Conservation (phyloP, 2,797 vertebrate genomes). For the Clarias platycephalus region DNA sequence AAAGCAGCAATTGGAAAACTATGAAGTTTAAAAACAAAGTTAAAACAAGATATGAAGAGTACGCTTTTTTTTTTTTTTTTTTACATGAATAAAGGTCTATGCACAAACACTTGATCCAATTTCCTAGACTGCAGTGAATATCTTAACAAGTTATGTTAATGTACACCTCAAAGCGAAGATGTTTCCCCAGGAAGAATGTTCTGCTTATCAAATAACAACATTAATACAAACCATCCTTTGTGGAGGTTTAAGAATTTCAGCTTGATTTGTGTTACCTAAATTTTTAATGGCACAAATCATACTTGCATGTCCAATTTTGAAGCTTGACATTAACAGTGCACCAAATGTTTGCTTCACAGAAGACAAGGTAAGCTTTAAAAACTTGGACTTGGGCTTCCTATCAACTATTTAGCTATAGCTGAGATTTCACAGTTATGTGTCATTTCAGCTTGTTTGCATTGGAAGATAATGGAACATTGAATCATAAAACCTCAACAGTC, state of each 20-base stretch:
- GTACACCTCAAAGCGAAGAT: not conserved
- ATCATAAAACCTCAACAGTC: conserved; percentile 41
- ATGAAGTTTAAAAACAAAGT: not conserved
- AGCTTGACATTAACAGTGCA: conserved; percentile 22
- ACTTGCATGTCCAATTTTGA: conserved; percentile 11
- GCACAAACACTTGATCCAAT: not conserved
- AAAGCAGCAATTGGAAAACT: not conserved
- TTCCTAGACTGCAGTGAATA: not conserved
- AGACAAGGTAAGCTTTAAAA: conserved; percentile 23
- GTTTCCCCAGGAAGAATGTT: not conserved
- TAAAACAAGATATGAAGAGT: not conserved
- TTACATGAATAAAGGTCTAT: not conserved
- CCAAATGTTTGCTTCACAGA: not conserved
- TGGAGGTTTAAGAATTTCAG: not conserved
- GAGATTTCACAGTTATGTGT: conserved; percentile 32
- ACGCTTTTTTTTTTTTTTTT: not conserved
- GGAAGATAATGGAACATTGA: conserved; percentile 46
- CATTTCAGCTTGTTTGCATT: conserved; percentile 51
- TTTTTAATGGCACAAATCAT: not conserved
- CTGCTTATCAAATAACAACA: not conserved
- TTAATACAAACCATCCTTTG: not conserved
- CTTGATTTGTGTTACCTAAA: not conserved
- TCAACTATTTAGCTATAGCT: conserved; percentile 18
- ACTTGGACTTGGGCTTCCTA: conserved; percentile 14
- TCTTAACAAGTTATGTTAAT: not conserved